Base-by-base conservation (phyloP, 2,797 vertebrate genomes). In the Iguana delicatissima region DNA sequence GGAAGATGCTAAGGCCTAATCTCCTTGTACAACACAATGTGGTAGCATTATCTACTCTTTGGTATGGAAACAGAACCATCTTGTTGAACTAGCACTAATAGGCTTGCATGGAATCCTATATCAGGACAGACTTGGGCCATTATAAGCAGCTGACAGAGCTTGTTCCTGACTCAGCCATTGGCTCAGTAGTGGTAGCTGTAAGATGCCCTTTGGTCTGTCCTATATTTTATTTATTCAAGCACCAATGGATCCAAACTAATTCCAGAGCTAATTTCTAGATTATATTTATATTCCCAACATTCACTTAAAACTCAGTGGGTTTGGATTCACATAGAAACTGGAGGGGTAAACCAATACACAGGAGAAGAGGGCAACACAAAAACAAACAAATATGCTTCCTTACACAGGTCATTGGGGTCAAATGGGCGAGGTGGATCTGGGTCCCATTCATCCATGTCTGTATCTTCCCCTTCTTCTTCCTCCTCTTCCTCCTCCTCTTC, bases 391-490 rank as follows among this genome's bases (percentile, higher is more conserved):
- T 29, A 32, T 52, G 50, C 50, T 1, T 81, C 12, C 98, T 98
- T 96, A 99, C 99, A 99, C 57, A 99, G 97, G 95, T 97, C 98
- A 59, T 99, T 98, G 12, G 99, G 99, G 95, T 98, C 98, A 87
- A 99, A 99, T 0, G 98, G 98, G 69, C 98, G 98, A 80, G 97
- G 98, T 0, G 98, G 98, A 84, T 97, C 97, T 24, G 98, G 98
- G 82, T 99, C 99, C 99, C 99, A 99, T 84, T 99, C 99, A 1
- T 99, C 99, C 94, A 99, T 95, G 87, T 99, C 99, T 0, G 98
- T 98, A 92, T 99, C 99, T 0, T 98, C 96, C n/a, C 91, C 94
- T 14, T 93, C 93, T 0, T 98, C 96, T 1, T 94, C 97, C 0
- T 98, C 97, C 0, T 98, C 97, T 0, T 98, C 97, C 0, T 98